phyloP scores from a whole-genome alignment of 1,140 invertebrate genomes.

The Micrasema longulum region DNA sequence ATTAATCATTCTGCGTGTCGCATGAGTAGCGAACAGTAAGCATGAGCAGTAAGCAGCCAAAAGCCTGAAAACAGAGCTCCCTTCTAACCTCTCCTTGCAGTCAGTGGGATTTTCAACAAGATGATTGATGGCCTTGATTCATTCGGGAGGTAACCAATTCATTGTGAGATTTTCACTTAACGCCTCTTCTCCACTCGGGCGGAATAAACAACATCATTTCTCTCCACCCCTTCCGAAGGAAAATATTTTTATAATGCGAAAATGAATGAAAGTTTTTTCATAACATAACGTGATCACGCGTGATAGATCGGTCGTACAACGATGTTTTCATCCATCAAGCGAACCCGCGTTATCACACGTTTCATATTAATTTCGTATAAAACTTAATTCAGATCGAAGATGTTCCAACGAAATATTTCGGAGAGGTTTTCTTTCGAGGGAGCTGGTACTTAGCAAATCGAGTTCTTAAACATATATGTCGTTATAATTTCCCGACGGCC shows the following conservation, averaged over 20 bases:
- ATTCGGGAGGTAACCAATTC: constrained; percentile 29
- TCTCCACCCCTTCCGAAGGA: constrained; percentile 5
- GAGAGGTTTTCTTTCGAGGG: too few species aligned
- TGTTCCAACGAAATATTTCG: too few species aligned
- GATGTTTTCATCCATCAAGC: constrained; percentile 24
- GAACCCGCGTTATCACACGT: too few species aligned
- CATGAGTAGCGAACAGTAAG: background rate
- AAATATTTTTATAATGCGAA: background rate
- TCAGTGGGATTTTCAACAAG: constrained; percentile 20
- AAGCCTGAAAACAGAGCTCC: too few species aligned
- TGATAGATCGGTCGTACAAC: constrained; percentile 14
- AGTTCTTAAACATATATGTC: too few species aligned
- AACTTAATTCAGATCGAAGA: too few species aligned
- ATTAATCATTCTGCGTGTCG: constrained; percentile 41
- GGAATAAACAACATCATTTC: constrained; percentile 22
- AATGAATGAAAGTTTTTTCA: constrained; percentile 19
- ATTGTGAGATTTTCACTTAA: constrained; percentile 38
- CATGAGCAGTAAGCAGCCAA: too few species aligned
- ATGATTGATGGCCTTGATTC: constrained; percentile 33
- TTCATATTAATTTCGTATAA: too few species aligned
- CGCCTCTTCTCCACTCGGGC: constrained; percentile 3
- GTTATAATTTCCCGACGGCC: background rate
- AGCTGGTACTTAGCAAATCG: too few species aligned
- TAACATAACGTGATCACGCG: constrained; percentile 8
- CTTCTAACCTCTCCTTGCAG: background rate